Evolutionary conservation across 2,113 vertebrate genomes (phyloP), one percentile per base, ranked within the genome.

Genomic region (Solea solea): DNA sequence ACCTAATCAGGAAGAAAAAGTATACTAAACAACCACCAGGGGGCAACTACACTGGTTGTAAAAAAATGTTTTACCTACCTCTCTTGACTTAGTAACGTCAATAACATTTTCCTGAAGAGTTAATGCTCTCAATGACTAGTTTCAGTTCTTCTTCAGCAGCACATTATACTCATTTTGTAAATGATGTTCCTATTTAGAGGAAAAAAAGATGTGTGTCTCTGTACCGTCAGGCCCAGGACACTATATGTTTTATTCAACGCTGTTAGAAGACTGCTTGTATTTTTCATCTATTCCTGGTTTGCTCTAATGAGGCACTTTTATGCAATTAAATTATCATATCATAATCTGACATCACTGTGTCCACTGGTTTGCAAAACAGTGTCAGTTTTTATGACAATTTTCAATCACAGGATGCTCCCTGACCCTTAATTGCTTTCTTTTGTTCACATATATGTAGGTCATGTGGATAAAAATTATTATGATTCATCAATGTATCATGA

Each of bases 181-280:
- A 34, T 34, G 3, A 34, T 34, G 5, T 34, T 34, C 34, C 34
- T 34, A 34, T 34, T 34, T 34, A 34, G 3, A 34, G 34, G 34
- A 6, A 34, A 34, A 34, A 34, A 34, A 21, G 21, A 21, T 21
- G 21, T 21, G 21, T 21, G 21, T 51, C 28, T 52, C 55, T 69
- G 49, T 48, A 52, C 27, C 27, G 52, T 67, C 28, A 67, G 40
- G 5, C 55, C 57, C 64, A 80, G 62, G 62, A 51, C 64, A 59
- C 54, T 44, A 75, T 85, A 65, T 21, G 21, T 76, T 79, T 82
- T 66, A 79, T 82, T 76, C 56, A 76, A 7, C 63, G 15, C 16
- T 40, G 16, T 42, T 7, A 56, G 15, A 25, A 28, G 55, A 34
- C 34, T 34, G 16, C 42, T 46, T 8, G 21, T 14, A n/a, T 45